Evolutionary conservation across 2,888 invertebrate species (phyloP), one percentile per base, ranked within the genome.

Genomic region (Acanthosepion lycidas): DNA sequence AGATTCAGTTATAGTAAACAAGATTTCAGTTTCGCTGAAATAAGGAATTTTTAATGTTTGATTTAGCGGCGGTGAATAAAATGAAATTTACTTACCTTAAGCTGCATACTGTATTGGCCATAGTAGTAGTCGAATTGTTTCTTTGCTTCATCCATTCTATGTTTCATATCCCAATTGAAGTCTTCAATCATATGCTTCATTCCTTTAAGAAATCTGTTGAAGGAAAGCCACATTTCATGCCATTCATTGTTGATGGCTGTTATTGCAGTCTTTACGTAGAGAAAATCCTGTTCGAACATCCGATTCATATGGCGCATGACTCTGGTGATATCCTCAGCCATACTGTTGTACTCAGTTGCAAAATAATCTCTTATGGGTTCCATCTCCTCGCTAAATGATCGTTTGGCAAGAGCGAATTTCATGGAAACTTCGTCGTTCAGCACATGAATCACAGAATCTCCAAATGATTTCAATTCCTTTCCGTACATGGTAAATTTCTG

Each of bases 61-160:
- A n/a, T n/a, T n/a, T 23, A 42, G 42, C 42, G 42, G 42, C 42
- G 42, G 42, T 42, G 42, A 42, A 42, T 42, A 3, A 15, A 78
- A 18, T 78, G 15, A 15, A 78, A 78, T n/a, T n/a, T 1, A 3
- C 49, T 49, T 51, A 92, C 92, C 92, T 23, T 48, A 49, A 49
- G 15, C 9, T 51, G 48, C 28, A 49, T 92, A 15, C 51, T 51
- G 49, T 49, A 92, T 48, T 92, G 26, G 26, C 28, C 26, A 92
- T 92, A 92, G 51, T 49, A 92, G 48, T n/a, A 92, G 48, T 92
- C 26, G n/a, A 92, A 48, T 51, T 49, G 26, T 92, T 49, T 92
- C 51, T 92, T 48, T 8, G 92, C 92, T 15, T 92, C 92, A n/a
- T 92, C 92, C 48, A 92, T 48, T 48, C 20, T 42, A 28, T 48